phyloP scores from a whole-genome alignment of 1,140 invertebrate species.

The Nephotettix cincticeps region DNA sequence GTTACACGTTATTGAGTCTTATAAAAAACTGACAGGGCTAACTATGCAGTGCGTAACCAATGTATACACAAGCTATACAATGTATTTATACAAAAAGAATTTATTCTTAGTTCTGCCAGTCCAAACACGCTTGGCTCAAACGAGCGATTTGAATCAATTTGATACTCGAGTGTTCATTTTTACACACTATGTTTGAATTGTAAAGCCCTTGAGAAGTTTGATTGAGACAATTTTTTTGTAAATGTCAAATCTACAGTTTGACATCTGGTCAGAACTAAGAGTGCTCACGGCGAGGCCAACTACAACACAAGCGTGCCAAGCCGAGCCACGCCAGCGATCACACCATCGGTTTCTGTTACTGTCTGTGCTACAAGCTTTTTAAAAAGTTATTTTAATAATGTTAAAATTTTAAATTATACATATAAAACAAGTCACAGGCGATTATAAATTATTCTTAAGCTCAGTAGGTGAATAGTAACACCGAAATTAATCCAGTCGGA shows the following conservation, averaged over 20 bases:
- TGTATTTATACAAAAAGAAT: not conserved
- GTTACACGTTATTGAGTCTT: not conserved
- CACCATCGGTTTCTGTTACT: not conserved
- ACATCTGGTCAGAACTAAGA: not conserved
- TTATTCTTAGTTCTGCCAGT: conserved; percentile 1
- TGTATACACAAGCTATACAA: conserved; percentile 23
- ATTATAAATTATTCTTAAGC: not conserved
- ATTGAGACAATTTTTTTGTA: not conserved
- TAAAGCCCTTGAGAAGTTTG: not conserved
- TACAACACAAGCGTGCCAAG: conserved; percentile 5
- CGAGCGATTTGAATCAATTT: not conserved
- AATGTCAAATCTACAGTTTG: not conserved
- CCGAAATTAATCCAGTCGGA: not conserved
- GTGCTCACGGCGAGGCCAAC: not conserved
- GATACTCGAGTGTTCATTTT: no score
- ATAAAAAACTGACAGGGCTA: not conserved
- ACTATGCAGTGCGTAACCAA: not conserved
- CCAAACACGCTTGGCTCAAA: not conserved
- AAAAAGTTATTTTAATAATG: conserved; percentile 1
- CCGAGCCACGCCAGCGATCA: not conserved
- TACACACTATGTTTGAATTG: not conserved
- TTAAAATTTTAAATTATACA: conserved; percentile 2
- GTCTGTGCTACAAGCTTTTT: not conserved
- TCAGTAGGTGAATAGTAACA: not conserved
- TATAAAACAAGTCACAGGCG: conserved; percentile 7